Percentiles rank a stretch among this genome's conserved stretches.
phyloP scores from a whole-genome alignment of 2,797 vertebrate genomes.

The Channallabes apus region DNA sequence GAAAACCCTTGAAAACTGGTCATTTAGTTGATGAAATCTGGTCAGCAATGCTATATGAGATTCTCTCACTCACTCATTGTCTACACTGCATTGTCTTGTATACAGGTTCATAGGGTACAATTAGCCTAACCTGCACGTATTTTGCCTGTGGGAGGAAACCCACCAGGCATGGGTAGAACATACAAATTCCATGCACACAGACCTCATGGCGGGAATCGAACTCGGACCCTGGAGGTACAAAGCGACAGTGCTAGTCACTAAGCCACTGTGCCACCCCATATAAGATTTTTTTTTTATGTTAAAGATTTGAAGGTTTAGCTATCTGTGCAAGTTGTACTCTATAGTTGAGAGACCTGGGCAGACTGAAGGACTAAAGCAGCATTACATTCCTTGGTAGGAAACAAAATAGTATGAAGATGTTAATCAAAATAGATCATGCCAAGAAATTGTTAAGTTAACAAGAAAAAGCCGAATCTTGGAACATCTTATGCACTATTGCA shows the following conservation, averaged over 20 bases:
- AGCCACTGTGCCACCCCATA: too few species aligned
- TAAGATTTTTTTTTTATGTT: too few species aligned
- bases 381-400: neutral
- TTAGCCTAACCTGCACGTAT: too few species aligned
- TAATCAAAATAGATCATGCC: neutral
- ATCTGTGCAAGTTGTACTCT: neutral
- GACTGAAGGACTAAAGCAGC: neutral
- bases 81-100: too few species aligned
- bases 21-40: constrained; percentile 1
- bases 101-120: too few species aligned
- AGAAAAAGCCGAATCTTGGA: neutral
- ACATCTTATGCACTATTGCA: too few species aligned
- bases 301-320: neutral
- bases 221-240: too few species aligned
- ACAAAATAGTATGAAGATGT: neutral
- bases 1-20: neutral
- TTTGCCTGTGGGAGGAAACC: too few species aligned
- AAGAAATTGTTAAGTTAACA: neutral
- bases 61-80: neutral
- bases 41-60: neutral
- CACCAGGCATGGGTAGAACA: too few species aligned
- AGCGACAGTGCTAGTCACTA: too few species aligned
- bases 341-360: neutral
- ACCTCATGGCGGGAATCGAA: too few species aligned
- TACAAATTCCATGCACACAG: too few species aligned